Conservation (phyloP, 2,113 vertebrate genomes). For the Ammodramus savannarum region DNA sequence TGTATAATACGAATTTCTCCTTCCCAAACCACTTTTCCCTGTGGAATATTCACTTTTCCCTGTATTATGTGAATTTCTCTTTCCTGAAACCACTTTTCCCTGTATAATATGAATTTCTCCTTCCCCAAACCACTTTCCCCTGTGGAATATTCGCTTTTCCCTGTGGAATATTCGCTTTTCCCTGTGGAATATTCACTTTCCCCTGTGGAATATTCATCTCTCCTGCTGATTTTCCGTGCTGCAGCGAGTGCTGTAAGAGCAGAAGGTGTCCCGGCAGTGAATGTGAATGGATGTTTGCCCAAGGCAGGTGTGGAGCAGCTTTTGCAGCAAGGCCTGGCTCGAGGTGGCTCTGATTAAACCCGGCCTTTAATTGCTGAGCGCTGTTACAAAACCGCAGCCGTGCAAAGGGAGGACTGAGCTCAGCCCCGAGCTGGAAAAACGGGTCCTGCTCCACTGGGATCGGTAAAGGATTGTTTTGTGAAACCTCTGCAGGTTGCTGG, state of each 20-base stretch:
- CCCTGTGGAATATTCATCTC: rapidly evolving
- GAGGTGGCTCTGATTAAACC: background rate
- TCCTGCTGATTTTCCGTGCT: background rate
- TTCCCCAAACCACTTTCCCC: too few species aligned
- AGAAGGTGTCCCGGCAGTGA: background rate
- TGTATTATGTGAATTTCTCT: too few species aligned
- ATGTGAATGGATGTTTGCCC: background rate
- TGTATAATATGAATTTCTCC: too few species aligned
- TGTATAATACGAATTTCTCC: background rate
- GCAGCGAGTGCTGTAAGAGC: rapidly evolving
- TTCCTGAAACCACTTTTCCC: too few species aligned
- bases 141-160: too few species aligned
- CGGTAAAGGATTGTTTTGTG: background rate
- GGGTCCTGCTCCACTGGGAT: background rate
- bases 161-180: too few species aligned
- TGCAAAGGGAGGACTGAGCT: background rate
- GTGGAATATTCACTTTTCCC: too few species aligned
- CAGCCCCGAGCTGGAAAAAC: conserved; percentile 35
- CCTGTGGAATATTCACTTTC: background rate
- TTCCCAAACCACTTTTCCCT: background rate
- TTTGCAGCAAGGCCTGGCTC: background rate
- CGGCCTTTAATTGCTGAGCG: background rate
- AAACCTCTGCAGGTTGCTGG: background rate
- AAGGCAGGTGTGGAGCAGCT: background rate
- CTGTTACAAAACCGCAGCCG: background rate